Percentiles rank a stretch among this genome's conserved stretches.
Evolutionary conservation across 2,888 invertebrate genomes (phyloP).

Genomic region (Eulithis prunata): DNA sequence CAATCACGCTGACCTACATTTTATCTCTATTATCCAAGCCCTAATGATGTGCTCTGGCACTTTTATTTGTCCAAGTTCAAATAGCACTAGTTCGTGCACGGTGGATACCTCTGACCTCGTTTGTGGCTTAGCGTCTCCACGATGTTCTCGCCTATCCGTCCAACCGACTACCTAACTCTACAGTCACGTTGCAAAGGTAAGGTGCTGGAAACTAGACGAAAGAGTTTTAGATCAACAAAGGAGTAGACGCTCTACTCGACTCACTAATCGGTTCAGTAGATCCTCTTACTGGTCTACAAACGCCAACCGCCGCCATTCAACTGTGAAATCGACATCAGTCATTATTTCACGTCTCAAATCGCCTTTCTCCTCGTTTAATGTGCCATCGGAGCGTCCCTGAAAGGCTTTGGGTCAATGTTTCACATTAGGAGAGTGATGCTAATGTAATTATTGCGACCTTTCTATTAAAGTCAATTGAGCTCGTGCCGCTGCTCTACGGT

Average conservation of each 20-base stretch:
- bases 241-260: no score
- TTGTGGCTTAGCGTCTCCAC: conserved; percentile 64
- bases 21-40: conserved; percentile 38
- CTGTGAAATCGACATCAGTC: conserved; percentile 34
- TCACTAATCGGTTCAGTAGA: no score
- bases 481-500: conserved; percentile 26
- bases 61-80: conserved; percentile 62
- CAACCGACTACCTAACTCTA: conserved; percentile 46
- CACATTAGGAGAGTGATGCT: conserved; percentile 59
- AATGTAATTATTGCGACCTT: conserved; percentile 76
- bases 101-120: conserved; percentile 68
- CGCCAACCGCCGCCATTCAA: conserved; percentile 35
- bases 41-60: conserved; percentile 50
- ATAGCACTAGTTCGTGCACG: conserved; percentile 52
- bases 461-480: conserved; percentile 73
- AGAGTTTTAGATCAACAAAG: no score
- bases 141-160: conserved; percentile 51
- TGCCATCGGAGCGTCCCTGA: conserved; percentile 31
- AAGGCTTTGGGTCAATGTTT: conserved; percentile 48
- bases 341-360: conserved; percentile 38
- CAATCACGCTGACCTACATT: conserved; percentile 49
- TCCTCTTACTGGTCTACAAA: conserved; percentile 28
- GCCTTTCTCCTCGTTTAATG: conserved; percentile 46
- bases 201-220: conserved; percentile 18
- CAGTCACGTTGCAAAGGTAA: conserved; percentile 47